Base-by-base conservation (phyloP, 2,113 vertebrate species). In the Atrichornis clamosus region DNA sequence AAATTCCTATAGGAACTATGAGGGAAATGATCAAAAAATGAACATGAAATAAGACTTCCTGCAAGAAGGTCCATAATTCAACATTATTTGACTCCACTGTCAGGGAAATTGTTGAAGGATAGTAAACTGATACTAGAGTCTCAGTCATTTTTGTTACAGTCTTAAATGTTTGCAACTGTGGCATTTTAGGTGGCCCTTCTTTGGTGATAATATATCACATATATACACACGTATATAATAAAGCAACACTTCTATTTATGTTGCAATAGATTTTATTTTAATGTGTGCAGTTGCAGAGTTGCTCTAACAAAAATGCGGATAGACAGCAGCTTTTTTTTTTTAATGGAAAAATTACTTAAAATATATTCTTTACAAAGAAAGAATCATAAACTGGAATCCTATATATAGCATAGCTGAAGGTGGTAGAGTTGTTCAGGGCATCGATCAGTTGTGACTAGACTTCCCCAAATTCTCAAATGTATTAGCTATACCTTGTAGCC, bases 31-130 rank as follows among this genome's bases (percentile, higher is more conserved):
- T 98, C 87, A 98, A 98, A 97, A 98, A 98, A 97, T 89, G 96
- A 98, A 97, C 95, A 93, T 97, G 93, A 98, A 98, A 97, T 98
- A 98, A 98, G 96, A 96, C 96, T 98, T 98, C 97, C 97, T 97
- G 92, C 96, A 88, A 97, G 97, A 96, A 95, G 79, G 97, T 96
- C 97, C 95, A 97, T 98, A 98, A 98, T 97, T 98, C 98, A 98
- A 97, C 92, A 97, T 98, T 98, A 98, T 98, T 98, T 98, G 96
- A 98, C 95, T 98, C 87, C 49, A 95, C 93, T 98, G 97, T 98
- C 98, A 97, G 90, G 91, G 93, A 97, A 97, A 98, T 96, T 96
- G 97, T 97, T 95, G 97, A 97, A 96, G 94, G 96, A 97, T 97
- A 98, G 97, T 98, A 98, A 98, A 97, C 96, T 81, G 97, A 97